A percentile compares a stretch with the other conserved stretches of the same genome.
Evolutionary conservation across 2,888 invertebrate species (phyloP).

Genomic region (Allolobophora icterica): DNA sequence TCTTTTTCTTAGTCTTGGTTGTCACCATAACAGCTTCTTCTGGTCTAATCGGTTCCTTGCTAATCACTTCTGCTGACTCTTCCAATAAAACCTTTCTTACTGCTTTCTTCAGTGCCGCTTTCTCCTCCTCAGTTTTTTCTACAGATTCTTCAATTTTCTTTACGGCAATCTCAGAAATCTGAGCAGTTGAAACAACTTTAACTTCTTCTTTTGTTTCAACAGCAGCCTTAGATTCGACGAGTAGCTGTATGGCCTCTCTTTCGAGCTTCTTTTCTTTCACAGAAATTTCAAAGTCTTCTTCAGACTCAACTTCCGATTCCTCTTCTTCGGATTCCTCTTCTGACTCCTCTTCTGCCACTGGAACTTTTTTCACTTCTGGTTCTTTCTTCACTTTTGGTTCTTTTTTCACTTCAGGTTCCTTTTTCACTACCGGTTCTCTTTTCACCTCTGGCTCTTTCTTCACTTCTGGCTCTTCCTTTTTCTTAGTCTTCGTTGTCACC

Average conservation of each 20-base stretch:
- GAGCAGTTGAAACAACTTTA: no score
- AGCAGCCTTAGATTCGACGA: neutral
- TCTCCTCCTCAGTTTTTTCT: neutral
- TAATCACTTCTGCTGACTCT: conserved; percentile 28
- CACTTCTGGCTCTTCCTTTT: neutral
- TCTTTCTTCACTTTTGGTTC: neutral
- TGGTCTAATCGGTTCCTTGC: neutral
- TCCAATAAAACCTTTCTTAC: neutral
- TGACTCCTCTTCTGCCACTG: no score
- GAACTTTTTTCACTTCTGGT: no score
- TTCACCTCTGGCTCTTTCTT: neutral
- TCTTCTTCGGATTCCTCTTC: neutral
- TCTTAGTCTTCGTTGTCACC: neutral
- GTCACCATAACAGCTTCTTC: neutral
- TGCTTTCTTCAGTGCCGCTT: neutral
- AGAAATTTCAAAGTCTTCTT: neutral
- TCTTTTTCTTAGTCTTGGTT: no score
- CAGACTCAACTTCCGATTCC: neutral
- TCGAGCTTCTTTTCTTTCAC: neutral
- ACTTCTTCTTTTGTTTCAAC: no score
- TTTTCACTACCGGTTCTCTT: neutral
- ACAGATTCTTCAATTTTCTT: conserved; percentile 18
- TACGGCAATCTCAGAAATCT: neutral
- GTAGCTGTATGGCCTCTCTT: neutral
- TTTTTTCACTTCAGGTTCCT: neutral